Percentiles rank a stretch among this genome's conserved stretches.
Conservation (phyloP, 2,888 invertebrate genomes). For the Cataglyphis cursor region DNA sequence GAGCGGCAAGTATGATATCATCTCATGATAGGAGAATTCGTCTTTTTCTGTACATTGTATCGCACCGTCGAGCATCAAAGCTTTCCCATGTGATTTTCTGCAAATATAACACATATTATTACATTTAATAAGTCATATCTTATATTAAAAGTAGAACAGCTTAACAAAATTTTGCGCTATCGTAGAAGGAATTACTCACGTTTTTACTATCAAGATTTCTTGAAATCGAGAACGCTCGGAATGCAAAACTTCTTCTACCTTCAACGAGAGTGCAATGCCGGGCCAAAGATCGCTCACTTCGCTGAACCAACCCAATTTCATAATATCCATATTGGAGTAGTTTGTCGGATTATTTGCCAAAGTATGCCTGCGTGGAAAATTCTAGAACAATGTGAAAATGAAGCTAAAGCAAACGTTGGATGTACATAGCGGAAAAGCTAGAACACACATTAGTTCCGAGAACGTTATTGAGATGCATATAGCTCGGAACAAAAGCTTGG, state of each 20-base stretch:
- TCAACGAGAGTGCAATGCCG: conserved; percentile 95
- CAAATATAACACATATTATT: conserved; percentile 62
- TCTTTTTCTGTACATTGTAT: conserved; percentile 98
- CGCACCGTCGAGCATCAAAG: conserved; percentile 96
- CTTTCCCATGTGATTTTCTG: conserved; percentile 93
- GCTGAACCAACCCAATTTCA: conserved; percentile 96
- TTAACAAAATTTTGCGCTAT: not conserved
- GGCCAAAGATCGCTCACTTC: conserved; percentile 97
- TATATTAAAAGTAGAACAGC: not conserved
- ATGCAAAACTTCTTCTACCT: conserved; percentile 93
- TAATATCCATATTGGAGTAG: conserved; percentile 89
- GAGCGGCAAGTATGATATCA: conserved; percentile 97
- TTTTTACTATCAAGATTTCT: conserved; percentile 94
- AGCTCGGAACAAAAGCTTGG: not conserved
- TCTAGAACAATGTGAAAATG: not conserved
- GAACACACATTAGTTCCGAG: not conserved
- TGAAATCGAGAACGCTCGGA: conserved; percentile 94
- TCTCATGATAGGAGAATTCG: conserved; percentile 99
- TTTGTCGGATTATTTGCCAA: not conserved
- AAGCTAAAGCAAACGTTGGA: not conserved
- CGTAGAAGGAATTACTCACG: conserved; percentile 87
- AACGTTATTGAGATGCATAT: not conserved
- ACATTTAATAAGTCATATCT: not conserved
- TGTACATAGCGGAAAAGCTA: not conserved
- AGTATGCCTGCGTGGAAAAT: not conserved